Evolutionary conservation across 2,113 vertebrate genomes (phyloP).

Genomic region (Siphamia tubifer): DNA sequence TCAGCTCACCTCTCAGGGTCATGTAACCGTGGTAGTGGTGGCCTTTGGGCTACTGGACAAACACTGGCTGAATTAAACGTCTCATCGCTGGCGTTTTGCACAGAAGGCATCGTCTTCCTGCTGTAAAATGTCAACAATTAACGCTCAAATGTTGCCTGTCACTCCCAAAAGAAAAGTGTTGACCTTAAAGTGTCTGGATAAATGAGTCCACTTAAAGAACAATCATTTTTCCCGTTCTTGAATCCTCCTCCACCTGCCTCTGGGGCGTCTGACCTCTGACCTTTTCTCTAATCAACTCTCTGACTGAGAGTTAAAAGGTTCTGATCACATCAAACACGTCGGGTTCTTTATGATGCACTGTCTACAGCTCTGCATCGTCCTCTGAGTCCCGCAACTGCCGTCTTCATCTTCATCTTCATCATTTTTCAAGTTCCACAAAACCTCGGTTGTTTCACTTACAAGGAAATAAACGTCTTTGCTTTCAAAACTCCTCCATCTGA

Average conservation of each 20-base stretch:
- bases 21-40: too few relatives aligned
- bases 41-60: background rate
- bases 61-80: constrained; percentile 54
- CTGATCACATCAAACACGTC: constrained; percentile 26
- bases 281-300: constrained; percentile 61
- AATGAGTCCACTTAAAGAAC: constrained; percentile 65
- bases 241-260: constrained; percentile 21
- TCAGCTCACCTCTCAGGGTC: too few relatives aligned
- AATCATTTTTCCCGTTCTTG: constrained; percentile 50
- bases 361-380: too few relatives aligned
- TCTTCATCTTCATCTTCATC: too few relatives aligned
- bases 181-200: constrained; percentile 66
- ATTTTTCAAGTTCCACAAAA: too few relatives aligned
- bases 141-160: constrained; percentile 64
- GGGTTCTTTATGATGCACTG: too few relatives aligned
- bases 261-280: constrained; percentile 40
- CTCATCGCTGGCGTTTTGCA: constrained; percentile 22
- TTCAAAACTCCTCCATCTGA: too few relatives aligned
- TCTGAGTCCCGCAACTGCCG: too few relatives aligned
- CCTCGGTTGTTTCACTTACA: too few relatives aligned
- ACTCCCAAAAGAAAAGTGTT: constrained; percentile 50
- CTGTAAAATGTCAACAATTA: constrained; percentile 77
- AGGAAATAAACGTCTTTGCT: too few relatives aligned
- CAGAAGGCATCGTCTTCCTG: constrained; percentile 40
- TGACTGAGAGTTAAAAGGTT: constrained; percentile 36